phyloP scores from a whole-genome alignment of 2,888 invertebrate species.

The Mesorhabditis sp. region DNA sequence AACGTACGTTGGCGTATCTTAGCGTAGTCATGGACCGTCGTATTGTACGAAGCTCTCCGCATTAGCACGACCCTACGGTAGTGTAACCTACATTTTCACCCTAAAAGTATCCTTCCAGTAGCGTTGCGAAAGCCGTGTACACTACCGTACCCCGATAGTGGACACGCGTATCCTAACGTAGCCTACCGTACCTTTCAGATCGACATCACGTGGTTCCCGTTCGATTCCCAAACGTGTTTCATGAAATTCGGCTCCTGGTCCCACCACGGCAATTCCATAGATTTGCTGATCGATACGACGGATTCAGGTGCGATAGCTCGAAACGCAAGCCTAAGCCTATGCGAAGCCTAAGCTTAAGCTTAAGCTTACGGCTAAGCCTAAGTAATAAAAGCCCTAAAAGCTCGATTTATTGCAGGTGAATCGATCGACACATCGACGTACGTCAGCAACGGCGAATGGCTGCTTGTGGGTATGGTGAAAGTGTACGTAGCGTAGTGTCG shows the following conservation, averaged over 20 bases:
- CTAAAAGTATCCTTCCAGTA: too few relatives aligned
- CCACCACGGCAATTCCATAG: conserved; percentile 81
- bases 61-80: too few relatives aligned
- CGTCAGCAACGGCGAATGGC: conserved; percentile 46
- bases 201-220: conserved; percentile 44
- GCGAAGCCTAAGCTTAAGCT: background rate
- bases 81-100: too few relatives aligned
- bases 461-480: background rate
- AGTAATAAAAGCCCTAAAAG: too few relatives aligned
- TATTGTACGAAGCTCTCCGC: too few relatives aligned
- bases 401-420: conserved; percentile 17
- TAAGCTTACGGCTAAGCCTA: background rate
- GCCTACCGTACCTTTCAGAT: conserved; percentile 27
- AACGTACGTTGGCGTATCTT: too few relatives aligned
- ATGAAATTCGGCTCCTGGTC: conserved; percentile 91
- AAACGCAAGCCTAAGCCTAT: background rate
- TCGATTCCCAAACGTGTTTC: conserved; percentile 32
- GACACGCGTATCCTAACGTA: too few relatives aligned
- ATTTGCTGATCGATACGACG: conserved; percentile 66
- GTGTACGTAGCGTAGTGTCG: too few relatives aligned
- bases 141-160: too few relatives aligned
- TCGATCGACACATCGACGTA: conserved; percentile 43
- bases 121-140: too few relatives aligned
- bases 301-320: background rate
- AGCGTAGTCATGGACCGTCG: too few relatives aligned